A percentile compares a stretch with the other conserved stretches of the same genome.
phyloP scores from a whole-genome alignment of 2,113 vertebrate genomes.

The Nicator chloris region DNA sequence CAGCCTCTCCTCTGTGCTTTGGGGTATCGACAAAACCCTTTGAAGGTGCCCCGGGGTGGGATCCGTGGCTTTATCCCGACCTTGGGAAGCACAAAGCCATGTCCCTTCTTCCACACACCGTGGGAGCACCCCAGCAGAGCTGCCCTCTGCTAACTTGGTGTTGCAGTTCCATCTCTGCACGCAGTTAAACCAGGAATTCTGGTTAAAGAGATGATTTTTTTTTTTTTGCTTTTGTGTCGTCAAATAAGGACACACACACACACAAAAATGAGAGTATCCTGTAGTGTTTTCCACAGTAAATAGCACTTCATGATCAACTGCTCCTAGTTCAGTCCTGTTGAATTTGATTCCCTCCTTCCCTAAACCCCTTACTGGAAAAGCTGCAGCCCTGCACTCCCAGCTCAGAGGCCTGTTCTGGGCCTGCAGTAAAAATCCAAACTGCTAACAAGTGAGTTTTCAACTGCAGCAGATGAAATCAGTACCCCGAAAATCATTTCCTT shows the following conservation, averaged over 20 bases:
- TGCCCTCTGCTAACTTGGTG: neutral
- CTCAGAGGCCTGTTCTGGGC: neutral
- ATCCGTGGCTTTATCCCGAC: neutral
- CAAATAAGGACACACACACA: neutral
- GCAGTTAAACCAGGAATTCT: neutral
- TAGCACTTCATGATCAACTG: neutral
- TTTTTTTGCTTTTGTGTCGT: neutral
- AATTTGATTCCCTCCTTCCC: neutral
- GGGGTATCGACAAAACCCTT: neutral
- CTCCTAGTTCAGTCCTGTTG: neutral
- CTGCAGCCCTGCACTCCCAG: neutral
- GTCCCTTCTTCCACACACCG: neutral
- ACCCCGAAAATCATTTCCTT: neutral
- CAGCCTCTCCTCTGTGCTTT: neutral
- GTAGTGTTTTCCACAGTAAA: neutral
- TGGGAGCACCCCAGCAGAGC: neutral
- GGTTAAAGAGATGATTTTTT: neutral
- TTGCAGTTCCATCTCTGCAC: neutral
- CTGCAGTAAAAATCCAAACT: fast-evolving
- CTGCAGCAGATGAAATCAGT: neutral
- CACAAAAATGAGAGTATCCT: neutral
- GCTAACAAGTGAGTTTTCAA: neutral
- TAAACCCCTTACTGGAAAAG: neutral
- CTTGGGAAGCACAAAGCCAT: neutral
- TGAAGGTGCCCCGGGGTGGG: neutral